Percentiles rank a stretch among this genome's conserved stretches.
phyloP scores from a whole-genome alignment of 2,888 invertebrate genomes.

The Phaedon cochleariae region DNA sequence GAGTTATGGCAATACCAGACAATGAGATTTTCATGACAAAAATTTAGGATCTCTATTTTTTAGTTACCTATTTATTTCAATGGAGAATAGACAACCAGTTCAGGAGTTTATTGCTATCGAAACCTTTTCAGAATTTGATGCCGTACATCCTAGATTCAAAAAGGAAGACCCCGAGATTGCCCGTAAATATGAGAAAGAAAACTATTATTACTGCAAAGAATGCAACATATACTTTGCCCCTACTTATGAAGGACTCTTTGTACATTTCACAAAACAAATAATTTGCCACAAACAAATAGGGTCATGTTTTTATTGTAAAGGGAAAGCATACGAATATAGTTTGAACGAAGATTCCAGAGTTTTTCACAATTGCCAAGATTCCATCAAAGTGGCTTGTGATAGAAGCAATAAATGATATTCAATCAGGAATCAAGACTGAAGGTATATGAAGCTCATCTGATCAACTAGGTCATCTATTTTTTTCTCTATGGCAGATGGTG shows the following conservation, averaged over 20 bases:
- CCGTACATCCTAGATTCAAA: slow-evolving; percentile 56
- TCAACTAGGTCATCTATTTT: too few species aligned
- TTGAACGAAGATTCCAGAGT: slow-evolving; percentile 46
- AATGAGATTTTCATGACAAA: too few species aligned
- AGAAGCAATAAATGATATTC: too few species aligned
- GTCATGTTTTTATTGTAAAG: slow-evolving; percentile 57
- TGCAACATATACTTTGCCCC: slow-evolving; percentile 56
- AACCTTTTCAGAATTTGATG: slow-evolving; percentile 52
- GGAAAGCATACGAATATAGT: slow-evolving; percentile 54
- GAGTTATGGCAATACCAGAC: too few species aligned
- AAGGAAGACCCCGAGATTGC: slow-evolving; percentile 48
- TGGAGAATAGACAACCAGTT: slow-evolving; percentile 10
- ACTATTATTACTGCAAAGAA: slow-evolving; percentile 54
- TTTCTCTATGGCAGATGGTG: too few species aligned
- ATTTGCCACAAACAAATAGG: slow-evolving; percentile 50
- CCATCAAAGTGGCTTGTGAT: not conserved
- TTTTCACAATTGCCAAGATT: slow-evolving; percentile 53
- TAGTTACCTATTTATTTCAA: not conserved
- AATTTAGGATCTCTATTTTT: too few species aligned
- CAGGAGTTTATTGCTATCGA: slow-evolving; percentile 17
- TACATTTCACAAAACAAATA: slow-evolving; percentile 54
- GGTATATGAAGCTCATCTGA: not conserved
- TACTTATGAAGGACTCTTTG: slow-evolving; percentile 48
- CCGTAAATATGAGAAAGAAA: slow-evolving; percentile 50
- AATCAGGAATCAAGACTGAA: too few species aligned